phyloP scores from a whole-genome alignment of 2,113 vertebrate genomes.

The Tenrec ecaudatus region DNA sequence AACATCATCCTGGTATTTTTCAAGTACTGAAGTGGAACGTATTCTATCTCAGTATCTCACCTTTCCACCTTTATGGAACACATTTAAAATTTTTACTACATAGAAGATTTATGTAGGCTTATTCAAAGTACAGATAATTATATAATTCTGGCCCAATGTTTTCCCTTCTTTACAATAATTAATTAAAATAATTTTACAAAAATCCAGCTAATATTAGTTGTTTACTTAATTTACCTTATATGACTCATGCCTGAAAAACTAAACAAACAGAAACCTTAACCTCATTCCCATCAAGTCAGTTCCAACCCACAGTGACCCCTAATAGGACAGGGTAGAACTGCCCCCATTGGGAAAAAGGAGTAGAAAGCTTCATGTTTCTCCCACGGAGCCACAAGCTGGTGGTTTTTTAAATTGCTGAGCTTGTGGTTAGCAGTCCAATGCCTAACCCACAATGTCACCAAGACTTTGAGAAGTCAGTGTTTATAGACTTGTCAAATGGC shows the following conservation, averaged over 20 bases:
- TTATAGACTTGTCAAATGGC: neutral
- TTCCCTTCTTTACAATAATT: neutral
- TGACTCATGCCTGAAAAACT: constrained; percentile 63
- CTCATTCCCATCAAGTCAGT: too few relatives aligned
- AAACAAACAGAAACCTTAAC: too few relatives aligned
- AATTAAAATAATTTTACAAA: constrained; percentile 29
- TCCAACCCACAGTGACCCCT: too few relatives aligned
- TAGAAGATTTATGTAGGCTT: constrained; percentile 48
- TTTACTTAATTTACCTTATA: constrained; percentile 33
- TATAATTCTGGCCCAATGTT: constrained; percentile 41
- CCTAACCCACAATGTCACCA: too few relatives aligned
- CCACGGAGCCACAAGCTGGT: too few relatives aligned
- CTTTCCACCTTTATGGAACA: neutral
- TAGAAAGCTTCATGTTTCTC: too few relatives aligned
- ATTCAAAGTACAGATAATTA: constrained; percentile 32
- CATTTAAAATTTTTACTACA: constrained; percentile 16
- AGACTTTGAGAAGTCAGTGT: neutral
- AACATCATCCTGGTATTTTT: constrained; percentile 59
- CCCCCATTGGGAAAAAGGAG: too few relatives aligned
- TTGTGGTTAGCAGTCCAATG: too few relatives aligned
- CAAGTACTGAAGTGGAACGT: constrained; percentile 15
- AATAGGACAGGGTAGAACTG: too few relatives aligned
- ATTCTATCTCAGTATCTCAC: neutral
- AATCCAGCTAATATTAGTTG: constrained; percentile 49
- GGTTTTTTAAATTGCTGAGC: too few relatives aligned